Base-by-base conservation (phyloP, 2,888 invertebrate species). In the Heliconius aoede region DNA sequence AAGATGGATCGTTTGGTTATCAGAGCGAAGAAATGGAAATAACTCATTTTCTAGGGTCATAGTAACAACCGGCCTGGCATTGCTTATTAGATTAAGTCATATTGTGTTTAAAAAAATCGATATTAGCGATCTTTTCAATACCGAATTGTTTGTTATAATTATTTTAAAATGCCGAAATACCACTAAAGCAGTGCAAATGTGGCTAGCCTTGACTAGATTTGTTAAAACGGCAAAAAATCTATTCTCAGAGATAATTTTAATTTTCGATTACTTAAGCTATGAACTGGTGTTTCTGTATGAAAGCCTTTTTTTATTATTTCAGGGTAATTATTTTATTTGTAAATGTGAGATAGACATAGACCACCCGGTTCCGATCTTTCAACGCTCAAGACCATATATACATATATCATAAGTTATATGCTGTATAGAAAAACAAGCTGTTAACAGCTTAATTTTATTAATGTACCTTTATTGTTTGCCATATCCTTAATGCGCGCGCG, bases 401-500 rank as follows among this genome's bases (percentile, higher is more conserved):
- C 1, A 8, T 51, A 21, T 21, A 51, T 40, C 40, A 40, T 15
- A 40, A 40, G 15, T 15, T 40, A 51, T 7, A 51, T 51, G 21
- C 3, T 51, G 21, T 51, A 21, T 8, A 21, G 21, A 51, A 51
- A 40, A 40, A 4, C 15, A 40, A 5, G 40, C 15, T 40, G 40
- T 18, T 40, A 18, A n/a, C n/a, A n/a, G n/a, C n/a, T n/a, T 51
- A n/a, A 7, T 46, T 61, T 21, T 67, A 73, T 78, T 83, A 18
- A 46, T 5, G 8, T 46, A 93, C 94, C 94, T 85, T 94, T 94
- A 80, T 92, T 94, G 15, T 92, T 89, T 55, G 92, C 87, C 83
- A 91, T 86, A 73, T 92, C 93, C 78, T 92, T 92, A 76, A 94
- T 91, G 2, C 93, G 89, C 1, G 92, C 91, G 3, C 94, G 89